These are phyloP conservation scores for Hipposideros armiger DNA, from an alignment of 2,113 vertebrate species.

Conservation along the genomic window DNA sequence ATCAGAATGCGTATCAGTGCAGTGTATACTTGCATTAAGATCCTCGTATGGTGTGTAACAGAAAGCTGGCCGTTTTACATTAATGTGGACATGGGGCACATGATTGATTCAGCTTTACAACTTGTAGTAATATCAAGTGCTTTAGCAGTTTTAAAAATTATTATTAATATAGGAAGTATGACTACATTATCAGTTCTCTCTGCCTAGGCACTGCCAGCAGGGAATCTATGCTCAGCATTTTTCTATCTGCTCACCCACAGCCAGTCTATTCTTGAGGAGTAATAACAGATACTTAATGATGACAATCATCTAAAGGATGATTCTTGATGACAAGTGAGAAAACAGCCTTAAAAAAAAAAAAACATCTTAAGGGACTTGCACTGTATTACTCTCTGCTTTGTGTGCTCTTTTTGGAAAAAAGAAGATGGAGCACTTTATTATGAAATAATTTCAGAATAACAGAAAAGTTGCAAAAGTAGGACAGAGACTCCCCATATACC, in stretches of 20 bases:
- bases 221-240: background rate
- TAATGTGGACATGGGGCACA: background rate
- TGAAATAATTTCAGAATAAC: slow-evolving; percentile 39
- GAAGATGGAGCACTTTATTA: background rate
- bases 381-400: slow-evolving; percentile 29
- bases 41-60: background rate
- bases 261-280: background rate
- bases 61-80: background rate
- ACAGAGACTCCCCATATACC: background rate
- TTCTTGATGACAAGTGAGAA: slow-evolving; percentile 28
- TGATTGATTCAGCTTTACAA: background rate
- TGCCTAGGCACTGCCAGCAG: background rate
- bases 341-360: slow-evolving; percentile 5
- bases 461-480: slow-evolving; percentile 58
- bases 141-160: background rate
- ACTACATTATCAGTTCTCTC: background rate
- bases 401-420: background rate
- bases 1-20: background rate
- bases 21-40: background rate
- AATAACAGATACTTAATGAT: background rate
- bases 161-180: background rate
- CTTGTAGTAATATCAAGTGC: background rate
- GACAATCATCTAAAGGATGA: background rate
- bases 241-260: background rate
- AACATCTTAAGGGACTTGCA: background rate